Base-by-base conservation (phyloP, 2,888 invertebrate genomes). In the Pteria penguin region DNA sequence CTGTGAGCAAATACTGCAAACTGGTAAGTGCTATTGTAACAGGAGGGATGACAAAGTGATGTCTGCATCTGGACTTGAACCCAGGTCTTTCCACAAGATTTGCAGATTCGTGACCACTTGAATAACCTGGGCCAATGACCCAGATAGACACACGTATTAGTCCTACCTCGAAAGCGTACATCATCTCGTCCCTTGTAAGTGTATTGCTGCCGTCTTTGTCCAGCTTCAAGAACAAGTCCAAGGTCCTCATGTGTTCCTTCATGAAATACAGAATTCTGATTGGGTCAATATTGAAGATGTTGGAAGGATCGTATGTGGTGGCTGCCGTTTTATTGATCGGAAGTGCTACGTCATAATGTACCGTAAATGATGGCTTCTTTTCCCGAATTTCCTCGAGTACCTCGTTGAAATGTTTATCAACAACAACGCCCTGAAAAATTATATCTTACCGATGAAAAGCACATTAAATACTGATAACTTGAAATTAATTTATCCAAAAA, bases 271-370 rank as follows among this genome's bases (percentile, higher is more conserved):
- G 78, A 65, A 90, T 86, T 31, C 88, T 80, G 62, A 90, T 74
- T 1, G 90, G 90, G 75, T 90, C 90, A 11, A 90, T 85, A 79
- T 90, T 89, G 75, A 83, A 86, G 2, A 86, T 76, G 63, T 82
- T 82, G 27, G 82, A 81, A 4, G 80, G 72, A 27, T 83, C 83
- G 11, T 77, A 65, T 45, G 80, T 62, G 4, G 55, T 61, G 5
- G 81, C 78, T 0, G 32, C 31, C 8, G 76, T 78, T 26, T 83
- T 83, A 33, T 76, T 72, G 5, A 84, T 61, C 22, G 87, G 86
- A 26, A 87, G 76, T 8, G 83, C 72, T 5, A 66, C 66, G 54
- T 85, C 87, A 68, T 87, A 90, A 27, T 82, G 82, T 5, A 84
- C 87, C 18, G 82, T 77, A 65, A 90, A 84, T 31, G 85, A 67